Evolutionary conservation across 2,797 vertebrate species (phyloP).

Genomic region (Pipistrellus pygmaeus): DNA sequence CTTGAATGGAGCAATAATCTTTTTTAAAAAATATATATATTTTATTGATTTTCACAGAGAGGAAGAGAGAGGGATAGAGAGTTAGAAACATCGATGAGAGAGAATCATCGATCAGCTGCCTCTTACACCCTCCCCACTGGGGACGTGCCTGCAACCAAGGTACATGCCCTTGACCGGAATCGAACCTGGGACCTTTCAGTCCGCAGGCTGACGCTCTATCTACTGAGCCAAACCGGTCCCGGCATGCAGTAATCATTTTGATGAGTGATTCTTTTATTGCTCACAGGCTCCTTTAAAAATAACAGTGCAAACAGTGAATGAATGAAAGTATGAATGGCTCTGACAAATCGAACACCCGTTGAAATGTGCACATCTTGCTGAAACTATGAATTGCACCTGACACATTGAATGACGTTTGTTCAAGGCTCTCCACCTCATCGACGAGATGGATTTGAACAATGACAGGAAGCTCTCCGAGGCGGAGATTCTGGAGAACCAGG

Average conservation of each 20-base stretch:
- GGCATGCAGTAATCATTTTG: not conserved
- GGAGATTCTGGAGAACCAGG: constrained; percentile 95
- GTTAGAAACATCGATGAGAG: too few species aligned
- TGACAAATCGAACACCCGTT: not conserved
- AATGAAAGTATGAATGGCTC: not conserved
- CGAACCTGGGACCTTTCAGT: too few species aligned
- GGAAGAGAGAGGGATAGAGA: too few species aligned
- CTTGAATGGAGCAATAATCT: not conserved
- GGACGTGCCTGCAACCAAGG: too few species aligned
- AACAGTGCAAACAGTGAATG: not conserved
- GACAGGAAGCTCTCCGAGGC: constrained; percentile 92
- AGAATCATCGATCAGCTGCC: too few species aligned
- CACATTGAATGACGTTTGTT: constrained; percentile 70
- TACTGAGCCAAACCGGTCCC: too few species aligned
- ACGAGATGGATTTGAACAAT: constrained; percentile 95
- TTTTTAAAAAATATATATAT: too few species aligned
- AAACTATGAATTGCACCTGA: not conserved
- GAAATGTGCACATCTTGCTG: not conserved
- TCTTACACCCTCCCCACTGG: too few species aligned
- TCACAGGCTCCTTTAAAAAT: not conserved
- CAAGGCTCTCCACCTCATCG: constrained; percentile 95
- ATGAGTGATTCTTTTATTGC: not conserved
- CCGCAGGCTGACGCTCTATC: too few species aligned
- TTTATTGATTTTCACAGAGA: too few species aligned
- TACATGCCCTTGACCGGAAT: too few species aligned